Evolutionary conservation across 2,113 vertebrate genomes (phyloP).

Genomic region (Poicephalus gulielmi): DNA sequence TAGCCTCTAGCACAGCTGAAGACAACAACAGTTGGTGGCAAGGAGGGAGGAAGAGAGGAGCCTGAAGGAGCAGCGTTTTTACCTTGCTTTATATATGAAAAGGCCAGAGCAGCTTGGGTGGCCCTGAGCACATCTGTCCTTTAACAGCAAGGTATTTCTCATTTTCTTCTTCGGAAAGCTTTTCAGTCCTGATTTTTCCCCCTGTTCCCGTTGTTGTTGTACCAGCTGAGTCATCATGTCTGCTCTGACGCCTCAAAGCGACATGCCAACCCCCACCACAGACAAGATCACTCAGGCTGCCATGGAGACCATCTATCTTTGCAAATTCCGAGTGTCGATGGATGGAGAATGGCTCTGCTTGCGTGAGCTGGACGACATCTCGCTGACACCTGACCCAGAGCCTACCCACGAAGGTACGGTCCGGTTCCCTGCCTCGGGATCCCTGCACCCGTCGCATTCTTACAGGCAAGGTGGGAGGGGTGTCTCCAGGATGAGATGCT

Average conservation of each 20-base stretch:
- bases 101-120: constrained; percentile 26
- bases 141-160: constrained; percentile 42
- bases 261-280: constrained; percentile 97
- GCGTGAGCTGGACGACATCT: constrained; percentile 98
- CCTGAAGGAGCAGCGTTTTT: constrained; percentile 39
- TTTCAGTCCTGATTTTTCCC: constrained; percentile 37
- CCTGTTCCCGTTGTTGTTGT: constrained; percentile 71
- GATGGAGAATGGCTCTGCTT: constrained; percentile 99
- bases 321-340: constrained; percentile 99
- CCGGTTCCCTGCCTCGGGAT: not conserved
- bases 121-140: constrained; percentile 38
- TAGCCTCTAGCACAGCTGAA: constrained; percentile 43
- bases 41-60: constrained; percentile 49
- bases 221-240: constrained; percentile 99
- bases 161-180: constrained; percentile 43
- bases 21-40: not conserved
- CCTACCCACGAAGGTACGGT: constrained; percentile 96
- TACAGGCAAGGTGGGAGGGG: not conserved
- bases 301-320: constrained; percentile 99
- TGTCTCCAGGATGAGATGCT: not conserved
- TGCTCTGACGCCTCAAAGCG: constrained; percentile 96
- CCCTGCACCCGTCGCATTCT: constrained; percentile 9
- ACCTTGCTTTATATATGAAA: constrained; percentile 56
- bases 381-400: constrained; percentile 97
- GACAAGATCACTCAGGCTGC: constrained; percentile 99